Percentiles rank a stretch among this genome's conserved stretches.
phyloP scores from a whole-genome alignment of 2,113 vertebrate species.

The Malaclemys terrapin region DNA sequence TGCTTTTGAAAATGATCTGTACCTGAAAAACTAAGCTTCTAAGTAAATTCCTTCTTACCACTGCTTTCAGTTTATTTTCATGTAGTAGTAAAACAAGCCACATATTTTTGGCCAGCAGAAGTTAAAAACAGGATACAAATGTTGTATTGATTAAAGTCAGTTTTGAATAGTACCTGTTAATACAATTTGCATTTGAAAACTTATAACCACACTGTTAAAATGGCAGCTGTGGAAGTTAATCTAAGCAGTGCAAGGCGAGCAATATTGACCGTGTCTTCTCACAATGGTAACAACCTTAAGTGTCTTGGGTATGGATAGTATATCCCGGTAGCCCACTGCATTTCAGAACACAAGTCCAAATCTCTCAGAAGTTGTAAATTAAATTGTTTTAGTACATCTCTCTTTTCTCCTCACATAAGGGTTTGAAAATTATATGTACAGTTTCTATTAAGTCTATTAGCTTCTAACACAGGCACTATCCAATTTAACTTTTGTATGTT shows the following conservation, averaged over 20 bases:
- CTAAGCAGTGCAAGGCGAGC: background rate
- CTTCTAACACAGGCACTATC: background rate
- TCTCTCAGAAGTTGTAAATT: background rate
- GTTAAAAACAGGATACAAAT: background rate
- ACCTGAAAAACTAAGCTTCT: background rate
- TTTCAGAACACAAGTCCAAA: background rate
- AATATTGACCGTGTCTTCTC: background rate
- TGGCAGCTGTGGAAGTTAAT: background rate
- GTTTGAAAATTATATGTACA: background rate
- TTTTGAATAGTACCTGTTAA: background rate
- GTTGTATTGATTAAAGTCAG: background rate
- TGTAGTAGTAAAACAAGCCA: background rate
- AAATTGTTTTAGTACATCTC: background rate
- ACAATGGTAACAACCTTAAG: background rate
- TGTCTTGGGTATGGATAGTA: background rate
- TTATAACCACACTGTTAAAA: background rate
- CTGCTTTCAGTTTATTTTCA: background rate
- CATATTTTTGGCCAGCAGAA: background rate
- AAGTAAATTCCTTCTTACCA: background rate
- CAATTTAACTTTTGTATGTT: background rate
- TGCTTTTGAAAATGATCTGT: background rate
- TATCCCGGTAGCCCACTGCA: background rate
- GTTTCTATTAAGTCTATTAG: background rate
- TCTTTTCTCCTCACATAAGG: accelerated
- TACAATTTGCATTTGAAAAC: background rate